Evolutionary conservation across 2,797 vertebrate genomes (phyloP).

Genomic region (Octomys mimax): DNA sequence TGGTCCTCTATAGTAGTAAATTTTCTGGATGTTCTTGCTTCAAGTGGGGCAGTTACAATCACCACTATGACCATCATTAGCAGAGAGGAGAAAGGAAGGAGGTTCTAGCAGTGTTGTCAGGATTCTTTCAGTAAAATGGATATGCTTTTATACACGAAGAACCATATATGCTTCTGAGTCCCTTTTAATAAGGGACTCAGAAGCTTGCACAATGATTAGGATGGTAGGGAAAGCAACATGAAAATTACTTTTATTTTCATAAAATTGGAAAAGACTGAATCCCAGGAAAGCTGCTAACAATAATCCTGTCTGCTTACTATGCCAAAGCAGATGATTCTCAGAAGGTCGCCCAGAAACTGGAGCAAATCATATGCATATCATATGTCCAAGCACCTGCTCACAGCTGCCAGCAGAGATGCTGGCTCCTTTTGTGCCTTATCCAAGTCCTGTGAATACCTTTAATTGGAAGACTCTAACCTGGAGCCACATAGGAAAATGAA

Average conservation of each 20-base stretch:
- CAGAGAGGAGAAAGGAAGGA: not conserved
- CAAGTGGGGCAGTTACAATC: not conserved
- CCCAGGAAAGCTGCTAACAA: constrained; percentile 19
- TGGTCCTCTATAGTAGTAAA: not conserved
- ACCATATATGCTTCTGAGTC: no score
- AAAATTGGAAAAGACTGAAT: not conserved
- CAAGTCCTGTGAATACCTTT: not conserved
- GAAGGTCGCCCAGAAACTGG: not conserved
- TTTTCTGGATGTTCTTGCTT: not conserved
- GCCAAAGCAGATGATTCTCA: constrained; percentile 38
- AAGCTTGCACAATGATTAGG: not conserved
- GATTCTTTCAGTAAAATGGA: not conserved
- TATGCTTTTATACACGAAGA: not conserved
- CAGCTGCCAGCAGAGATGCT: not conserved
- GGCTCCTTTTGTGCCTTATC: constrained; percentile 1
- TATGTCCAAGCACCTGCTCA: constrained; percentile 28
- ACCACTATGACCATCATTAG: not conserved
- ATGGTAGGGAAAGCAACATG: not conserved
- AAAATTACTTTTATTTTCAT: constrained; percentile 14
- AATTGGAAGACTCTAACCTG: constrained; percentile 11
- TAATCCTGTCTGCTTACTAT: not conserved
- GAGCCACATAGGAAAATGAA: not conserved
- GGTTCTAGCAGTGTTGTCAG: not conserved
- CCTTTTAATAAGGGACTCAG: not conserved
- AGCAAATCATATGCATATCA: not conserved